A percentile compares a stretch with the other conserved stretches of the same genome.
These are phyloP conservation scores for Holothuria glaberrima DNA, from an alignment of 35 echinoderm and acorn worm genomes.

Conservation along the genomic window DNA sequence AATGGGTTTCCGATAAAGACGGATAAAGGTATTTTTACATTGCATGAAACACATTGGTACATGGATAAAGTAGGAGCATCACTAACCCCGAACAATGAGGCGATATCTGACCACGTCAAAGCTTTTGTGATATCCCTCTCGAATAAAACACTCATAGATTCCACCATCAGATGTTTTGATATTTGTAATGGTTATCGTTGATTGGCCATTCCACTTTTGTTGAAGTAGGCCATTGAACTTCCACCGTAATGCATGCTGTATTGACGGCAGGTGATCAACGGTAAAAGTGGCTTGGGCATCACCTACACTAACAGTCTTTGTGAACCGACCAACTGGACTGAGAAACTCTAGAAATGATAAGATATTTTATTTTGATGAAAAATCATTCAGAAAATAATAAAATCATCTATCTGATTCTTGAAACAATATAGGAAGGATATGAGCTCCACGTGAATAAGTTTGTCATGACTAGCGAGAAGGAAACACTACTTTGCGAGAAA, in stretches of 20 bases:
- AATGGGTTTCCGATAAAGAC: no score
- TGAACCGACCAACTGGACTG: not conserved
- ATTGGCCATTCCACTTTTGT: not conserved
- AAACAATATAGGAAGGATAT: not conserved
- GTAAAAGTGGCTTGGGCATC: not conserved
- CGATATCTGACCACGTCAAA: not conserved
- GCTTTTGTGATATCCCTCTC: not conserved
- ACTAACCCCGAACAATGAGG: not conserved
- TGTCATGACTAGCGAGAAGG: not conserved
- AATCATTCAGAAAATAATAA: no score
- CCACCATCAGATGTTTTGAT: not conserved
- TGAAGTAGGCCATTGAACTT: not conserved
- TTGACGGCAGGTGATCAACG: not conserved
- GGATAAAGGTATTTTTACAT: no score
- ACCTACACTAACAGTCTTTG: not conserved
- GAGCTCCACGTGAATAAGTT: not conserved
- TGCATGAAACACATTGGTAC: no score
- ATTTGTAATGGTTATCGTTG: not conserved
- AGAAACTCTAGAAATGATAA: not conserved
- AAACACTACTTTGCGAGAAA: no score
- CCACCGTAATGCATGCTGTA: not conserved
- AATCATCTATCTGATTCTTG: no score
- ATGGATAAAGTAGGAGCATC: no score
- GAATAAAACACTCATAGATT: conserved; percentile 19
- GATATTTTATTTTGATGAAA: no score